phyloP scores from a whole-genome alignment of 2,888 invertebrate species.

The Melinaea marsaeus region DNA sequence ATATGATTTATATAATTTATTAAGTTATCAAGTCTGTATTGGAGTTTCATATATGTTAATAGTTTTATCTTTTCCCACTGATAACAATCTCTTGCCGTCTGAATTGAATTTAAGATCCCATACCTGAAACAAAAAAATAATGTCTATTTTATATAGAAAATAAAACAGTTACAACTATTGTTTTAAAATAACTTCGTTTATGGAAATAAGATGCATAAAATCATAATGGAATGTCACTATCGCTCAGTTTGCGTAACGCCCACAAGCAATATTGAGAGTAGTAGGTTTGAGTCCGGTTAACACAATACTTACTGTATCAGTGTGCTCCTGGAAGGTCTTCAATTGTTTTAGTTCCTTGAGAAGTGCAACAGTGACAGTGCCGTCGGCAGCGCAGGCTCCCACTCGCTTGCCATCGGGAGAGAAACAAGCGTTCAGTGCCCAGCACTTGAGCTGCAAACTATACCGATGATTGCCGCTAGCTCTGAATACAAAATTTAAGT shows the following conservation, averaged over 20 bases:
- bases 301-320: slow-evolving; percentile 82
- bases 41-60: slow-evolving; percentile 93
- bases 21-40: slow-evolving; percentile 6
- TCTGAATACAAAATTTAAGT: slow-evolving; percentile 61
- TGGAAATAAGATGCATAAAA: too few relatives aligned
- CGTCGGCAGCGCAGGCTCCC: slow-evolving; percentile 93
- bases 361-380: slow-evolving; percentile 92
- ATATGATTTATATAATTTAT: too few relatives aligned
- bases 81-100: slow-evolving; percentile 87
- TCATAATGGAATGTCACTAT: too few relatives aligned
- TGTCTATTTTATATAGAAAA: slow-evolving; percentile 1
- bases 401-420: slow-evolving; percentile 91
- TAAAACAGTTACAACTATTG: neutral
- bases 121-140: slow-evolving; percentile 78
- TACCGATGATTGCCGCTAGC: slow-evolving; percentile 89
- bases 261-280: too few relatives aligned
- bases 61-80: slow-evolving; percentile 93
- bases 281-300: too few relatives aligned
- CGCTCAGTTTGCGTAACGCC: too few relatives aligned
- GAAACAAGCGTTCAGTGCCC: slow-evolving; percentile 93
- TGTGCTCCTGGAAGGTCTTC: slow-evolving; percentile 93
- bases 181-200: neutral
- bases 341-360: slow-evolving; percentile 86
- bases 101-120: slow-evolving; percentile 92
- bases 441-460: slow-evolving; percentile 92